Conservation (phyloP, 2,797 vertebrate genomes). For the Pseudomugil gertrudae region DNA sequence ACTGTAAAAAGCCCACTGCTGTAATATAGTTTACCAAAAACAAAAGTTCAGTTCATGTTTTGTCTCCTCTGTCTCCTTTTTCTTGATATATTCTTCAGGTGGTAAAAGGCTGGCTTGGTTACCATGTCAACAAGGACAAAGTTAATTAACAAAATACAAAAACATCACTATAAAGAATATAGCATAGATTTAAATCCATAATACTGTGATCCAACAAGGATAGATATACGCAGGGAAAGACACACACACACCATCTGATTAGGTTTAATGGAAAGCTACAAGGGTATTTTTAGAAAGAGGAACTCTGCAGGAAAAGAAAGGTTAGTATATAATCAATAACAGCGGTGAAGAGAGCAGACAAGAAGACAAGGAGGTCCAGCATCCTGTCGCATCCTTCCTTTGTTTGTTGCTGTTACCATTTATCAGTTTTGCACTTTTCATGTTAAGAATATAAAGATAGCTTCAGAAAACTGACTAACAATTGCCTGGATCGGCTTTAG, state of each 20-base stretch:
- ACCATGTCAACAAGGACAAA: not conserved
- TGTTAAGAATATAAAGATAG: constrained; percentile 5
- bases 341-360: constrained; percentile 48
- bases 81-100: too few relatives aligned
- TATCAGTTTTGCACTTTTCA: constrained; percentile 4
- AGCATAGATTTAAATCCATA: not conserved
- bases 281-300: constrained; percentile 72
- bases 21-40: too few relatives aligned
- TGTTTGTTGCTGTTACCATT: constrained; percentile 8
- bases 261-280: constrained; percentile 56
- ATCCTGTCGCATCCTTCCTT: constrained; percentile 42
- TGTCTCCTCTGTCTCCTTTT: too few relatives aligned
- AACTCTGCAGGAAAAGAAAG: constrained; percentile 63
- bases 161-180: not conserved
- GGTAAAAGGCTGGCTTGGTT: too few relatives aligned
- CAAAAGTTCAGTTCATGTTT: too few relatives aligned
- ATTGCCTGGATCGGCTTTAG: not conserved
- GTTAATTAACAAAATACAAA: not conserved
- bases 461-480: not conserved
- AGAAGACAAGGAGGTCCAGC: constrained; percentile 44
- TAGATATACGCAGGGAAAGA: constrained; percentile 26
- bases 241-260: constrained; percentile 23
- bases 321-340: constrained; percentile 76
- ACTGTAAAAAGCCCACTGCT: too few relatives aligned
- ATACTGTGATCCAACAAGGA: constrained; percentile 28